Conservation (phyloP, 2,888 invertebrate species). For the Argynnis bischoffii region DNA sequence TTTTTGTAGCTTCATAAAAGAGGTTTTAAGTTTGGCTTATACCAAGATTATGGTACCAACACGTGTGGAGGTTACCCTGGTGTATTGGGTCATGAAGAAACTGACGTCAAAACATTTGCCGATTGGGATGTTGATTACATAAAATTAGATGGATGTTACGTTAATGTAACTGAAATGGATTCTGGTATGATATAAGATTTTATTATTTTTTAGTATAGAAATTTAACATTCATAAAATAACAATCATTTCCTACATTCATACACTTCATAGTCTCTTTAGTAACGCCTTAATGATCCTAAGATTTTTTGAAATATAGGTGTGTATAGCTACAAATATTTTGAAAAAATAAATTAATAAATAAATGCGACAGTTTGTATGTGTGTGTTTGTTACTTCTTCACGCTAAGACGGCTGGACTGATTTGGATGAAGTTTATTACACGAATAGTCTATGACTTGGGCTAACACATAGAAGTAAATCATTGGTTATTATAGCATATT, state of each 20-base stretch:
- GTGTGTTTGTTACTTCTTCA: background rate
- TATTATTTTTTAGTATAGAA: too few relatives aligned
- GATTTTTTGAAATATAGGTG: too few relatives aligned
- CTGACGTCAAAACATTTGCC: constrained; percentile 88
- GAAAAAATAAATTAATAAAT: background rate
- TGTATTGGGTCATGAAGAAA: constrained; percentile 83
- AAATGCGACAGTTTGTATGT: background rate
- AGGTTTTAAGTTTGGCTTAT: constrained; percentile 91
- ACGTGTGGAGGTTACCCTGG: constrained; percentile 88
- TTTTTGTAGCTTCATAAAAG: constrained; percentile 84
- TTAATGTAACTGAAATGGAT: constrained; percentile 81
- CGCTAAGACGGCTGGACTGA: background rate
- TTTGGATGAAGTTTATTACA: background rate
- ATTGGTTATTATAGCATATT: too few relatives aligned
- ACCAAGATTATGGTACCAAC: constrained; percentile 86
- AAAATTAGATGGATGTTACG: constrained; percentile 91
- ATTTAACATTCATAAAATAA: too few relatives aligned
- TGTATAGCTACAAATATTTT: too few relatives aligned
- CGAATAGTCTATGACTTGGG: background rate
- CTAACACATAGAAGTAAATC: too few relatives aligned
- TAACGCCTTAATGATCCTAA: too few relatives aligned
- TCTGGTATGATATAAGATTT: constrained; percentile 55
- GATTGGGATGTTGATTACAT: constrained; percentile 91
- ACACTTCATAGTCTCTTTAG: too few relatives aligned
- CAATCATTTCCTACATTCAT: too few relatives aligned